These are phyloP conservation scores for Sylvietta virens DNA, from an alignment of 2,113 vertebrate genomes.

Conservation along the genomic window DNA sequence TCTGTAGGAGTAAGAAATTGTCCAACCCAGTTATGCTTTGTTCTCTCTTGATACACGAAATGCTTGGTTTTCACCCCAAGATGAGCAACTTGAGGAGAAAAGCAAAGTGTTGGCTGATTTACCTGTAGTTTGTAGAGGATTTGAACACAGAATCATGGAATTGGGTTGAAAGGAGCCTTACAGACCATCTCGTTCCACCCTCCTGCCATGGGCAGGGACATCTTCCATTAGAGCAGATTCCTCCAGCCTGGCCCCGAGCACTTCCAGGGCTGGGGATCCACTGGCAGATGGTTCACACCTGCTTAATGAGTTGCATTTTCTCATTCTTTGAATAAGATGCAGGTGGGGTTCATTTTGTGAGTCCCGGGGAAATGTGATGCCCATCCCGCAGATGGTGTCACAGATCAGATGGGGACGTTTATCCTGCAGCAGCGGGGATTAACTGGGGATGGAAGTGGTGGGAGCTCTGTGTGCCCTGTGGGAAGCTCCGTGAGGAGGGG, in stretches of 20 bases:
- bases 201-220: neutral
- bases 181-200: neutral
- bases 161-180: neutral
- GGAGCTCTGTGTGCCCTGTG: neutral
- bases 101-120: neutral
- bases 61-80: neutral
- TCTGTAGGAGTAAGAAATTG: neutral
- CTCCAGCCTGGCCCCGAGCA: rapidly evolving
- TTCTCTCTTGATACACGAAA: neutral
- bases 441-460: neutral
- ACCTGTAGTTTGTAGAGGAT: neutral
- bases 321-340: neutral
- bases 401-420: neutral
- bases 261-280: neutral
- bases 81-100: neutral
- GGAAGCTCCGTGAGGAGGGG: neutral
- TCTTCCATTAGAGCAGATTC: neutral
- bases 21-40: neutral
- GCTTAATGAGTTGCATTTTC: neutral
- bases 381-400: neutral
- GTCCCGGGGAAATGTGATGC: neutral
- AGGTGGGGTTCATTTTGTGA: neutral
- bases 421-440: neutral
- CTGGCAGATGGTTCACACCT: neutral
- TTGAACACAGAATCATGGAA: neutral